phyloP scores from a whole-genome alignment of 1,140 invertebrate species.

The Drosophila oshimai region DNA sequence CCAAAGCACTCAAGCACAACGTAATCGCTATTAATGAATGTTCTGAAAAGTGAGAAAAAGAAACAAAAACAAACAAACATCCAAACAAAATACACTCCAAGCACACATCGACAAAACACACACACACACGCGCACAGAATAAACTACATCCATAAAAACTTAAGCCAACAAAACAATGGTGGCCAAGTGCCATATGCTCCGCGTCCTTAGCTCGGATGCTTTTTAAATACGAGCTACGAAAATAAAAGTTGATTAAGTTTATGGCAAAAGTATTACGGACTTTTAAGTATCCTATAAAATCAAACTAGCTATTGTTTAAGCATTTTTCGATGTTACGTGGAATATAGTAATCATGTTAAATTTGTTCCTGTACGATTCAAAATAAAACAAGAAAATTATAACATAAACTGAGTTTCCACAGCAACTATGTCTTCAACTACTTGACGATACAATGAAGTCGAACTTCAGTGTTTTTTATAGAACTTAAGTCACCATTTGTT shows the following conservation, averaged over 20 bases:
- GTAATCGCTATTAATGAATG: constrained; percentile 71
- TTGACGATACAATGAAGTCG: too few relatives aligned
- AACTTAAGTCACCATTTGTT: too few relatives aligned
- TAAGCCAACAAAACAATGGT: constrained; percentile 26
- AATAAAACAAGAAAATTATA: too few relatives aligned
- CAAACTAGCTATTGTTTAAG: background rate
- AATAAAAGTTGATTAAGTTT: constrained; percentile 46
- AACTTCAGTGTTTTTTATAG: too few relatives aligned
- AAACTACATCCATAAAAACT: constrained; percentile 20
- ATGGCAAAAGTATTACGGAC: background rate
- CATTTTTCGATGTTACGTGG: background rate
- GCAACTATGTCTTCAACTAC: too few relatives aligned
- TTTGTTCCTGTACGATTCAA: too few relatives aligned
- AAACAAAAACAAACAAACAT: constrained; percentile 38
- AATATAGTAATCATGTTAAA: background rate
- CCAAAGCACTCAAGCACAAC: constrained; percentile 49
- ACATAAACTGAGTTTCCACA: too few relatives aligned
- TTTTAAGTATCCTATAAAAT: constrained; percentile 8
- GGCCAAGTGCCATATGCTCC: constrained; percentile 20
- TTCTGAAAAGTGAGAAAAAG: constrained; percentile 46
- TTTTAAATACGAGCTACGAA: constrained; percentile 34
- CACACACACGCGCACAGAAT: background rate
- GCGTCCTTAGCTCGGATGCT: constrained; percentile 13
- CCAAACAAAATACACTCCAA: constrained; percentile 34
- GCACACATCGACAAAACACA: background rate